Base-by-base conservation (phyloP, 2,888 invertebrate genomes). In the Drosophila nr. perissopoda region DNA sequence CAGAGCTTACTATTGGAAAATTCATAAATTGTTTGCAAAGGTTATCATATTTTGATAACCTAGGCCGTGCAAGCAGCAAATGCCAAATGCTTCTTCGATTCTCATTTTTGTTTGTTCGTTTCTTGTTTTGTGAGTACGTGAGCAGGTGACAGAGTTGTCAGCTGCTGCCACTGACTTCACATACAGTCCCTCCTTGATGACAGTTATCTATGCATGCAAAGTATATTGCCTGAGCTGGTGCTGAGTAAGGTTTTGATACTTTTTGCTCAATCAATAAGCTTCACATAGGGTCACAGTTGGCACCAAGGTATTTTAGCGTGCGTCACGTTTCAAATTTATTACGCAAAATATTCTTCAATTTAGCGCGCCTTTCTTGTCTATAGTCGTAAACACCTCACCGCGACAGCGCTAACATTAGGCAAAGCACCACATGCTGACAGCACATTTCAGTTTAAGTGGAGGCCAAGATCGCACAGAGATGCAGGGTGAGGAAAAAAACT, bases 281-380 rank as follows among this genome's bases (percentile, higher is more conserved):
- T 67, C 64, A 57, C 10, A 60, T 57, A 52, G 72, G 79, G 71
- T 73, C 67, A 60, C 78, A 80, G 81, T 72, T 88, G 83, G 70
- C 68, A 70, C 70, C 63, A 69, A 58, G 65, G 68, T 62, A 67
- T 78, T 73, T 67, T 56, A 53, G 72, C 74, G 68, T 75, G 74
- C 74, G 80, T 88, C 89, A 89, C 89, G 89, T 90, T 75, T 80
- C 81, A 89, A 90, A 90, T 89, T 85, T 90, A 89, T 89, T 89
- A 82, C 82, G 76, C 73, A 81, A 76, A 71, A 85, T 85, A 83
- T 80, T 83, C 85, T 87, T 88, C 79, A 83, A 90, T 88, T 85
- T 85, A 83, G 83, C 79, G 73, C 70, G 69, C 72, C 72, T 71
- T 56, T 60, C 70, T 64, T 49, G 65, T 74, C 74, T 61, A 61